phyloP scores from a whole-genome alignment of 1,140 invertebrate genomes.

The Eulimnadia texana region DNA sequence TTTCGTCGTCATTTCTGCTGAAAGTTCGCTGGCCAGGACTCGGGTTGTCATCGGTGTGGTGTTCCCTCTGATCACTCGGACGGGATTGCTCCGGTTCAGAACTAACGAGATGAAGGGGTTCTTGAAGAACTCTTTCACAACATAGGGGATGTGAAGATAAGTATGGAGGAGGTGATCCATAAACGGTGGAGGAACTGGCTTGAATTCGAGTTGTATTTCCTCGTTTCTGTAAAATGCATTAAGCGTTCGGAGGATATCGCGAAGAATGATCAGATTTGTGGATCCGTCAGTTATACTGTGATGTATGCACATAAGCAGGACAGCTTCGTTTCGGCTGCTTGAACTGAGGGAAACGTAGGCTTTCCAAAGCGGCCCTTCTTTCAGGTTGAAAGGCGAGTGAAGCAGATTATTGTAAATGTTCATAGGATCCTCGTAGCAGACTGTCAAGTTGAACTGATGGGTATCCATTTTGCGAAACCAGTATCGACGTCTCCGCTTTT shows the following conservation, averaged over 20 bases:
- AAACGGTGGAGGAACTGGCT: too few species aligned
- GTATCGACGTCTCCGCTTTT: too few species aligned
- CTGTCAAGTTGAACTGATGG: background rate
- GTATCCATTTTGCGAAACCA: background rate
- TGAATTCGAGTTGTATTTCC: background rate
- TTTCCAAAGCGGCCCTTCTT: background rate
- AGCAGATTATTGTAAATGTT: background rate
- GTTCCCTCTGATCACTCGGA: background rate
- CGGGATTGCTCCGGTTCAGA: background rate
- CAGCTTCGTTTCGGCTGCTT: background rate
- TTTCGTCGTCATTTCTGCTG: background rate
- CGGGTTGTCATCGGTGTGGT: background rate
- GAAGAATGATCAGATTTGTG: background rate
- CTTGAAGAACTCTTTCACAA: background rate
- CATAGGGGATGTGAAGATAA: background rate
- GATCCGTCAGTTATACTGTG: background rate
- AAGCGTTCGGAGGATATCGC: background rate
- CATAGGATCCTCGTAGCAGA: background rate
- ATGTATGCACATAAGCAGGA: background rate
- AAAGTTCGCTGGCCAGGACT: background rate
- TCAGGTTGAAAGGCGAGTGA: background rate
- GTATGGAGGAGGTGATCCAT: background rate
- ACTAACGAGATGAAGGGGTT: background rate
- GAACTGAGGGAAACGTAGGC: background rate
- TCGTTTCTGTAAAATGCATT: background rate